These are phyloP conservation scores for Hoplodrina blanda DNA, from an alignment of 2,888 invertebrate species.

Conservation along the genomic window DNA sequence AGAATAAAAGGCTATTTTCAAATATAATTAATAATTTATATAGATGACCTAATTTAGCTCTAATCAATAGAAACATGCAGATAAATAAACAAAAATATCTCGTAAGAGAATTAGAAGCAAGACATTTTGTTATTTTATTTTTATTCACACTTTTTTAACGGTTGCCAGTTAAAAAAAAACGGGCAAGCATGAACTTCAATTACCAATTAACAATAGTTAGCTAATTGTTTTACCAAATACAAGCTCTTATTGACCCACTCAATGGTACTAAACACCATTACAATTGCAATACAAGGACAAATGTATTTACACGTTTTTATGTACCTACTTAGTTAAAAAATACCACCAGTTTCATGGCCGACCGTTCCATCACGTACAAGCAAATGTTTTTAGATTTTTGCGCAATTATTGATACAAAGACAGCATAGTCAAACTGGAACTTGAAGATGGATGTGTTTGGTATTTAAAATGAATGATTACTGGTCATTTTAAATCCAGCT, in stretches of 20 bases:
- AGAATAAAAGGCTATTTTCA: too few relatives aligned
- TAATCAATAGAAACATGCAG: background rate
- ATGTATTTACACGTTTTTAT: slow-evolving; percentile 49
- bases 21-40: too few relatives aligned
- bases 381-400: slow-evolving; percentile 38
- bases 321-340: slow-evolving; percentile 41
- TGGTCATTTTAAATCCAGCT: background rate
- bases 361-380: slow-evolving; percentile 56
- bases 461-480: slow-evolving; percentile 1
- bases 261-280: slow-evolving; percentile 39
- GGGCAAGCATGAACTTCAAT: slow-evolving; percentile 43
- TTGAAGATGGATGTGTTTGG: slow-evolving; percentile 2
- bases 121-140: background rate
- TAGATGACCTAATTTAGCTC: background rate
- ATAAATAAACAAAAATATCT: background rate
- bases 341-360: slow-evolving; percentile 54
- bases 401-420: slow-evolving; percentile 22
- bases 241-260: slow-evolving; percentile 26
- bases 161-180: slow-evolving; percentile 3
- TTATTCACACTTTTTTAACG: background rate
- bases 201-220: slow-evolving; percentile 50
- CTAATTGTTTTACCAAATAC: slow-evolving; percentile 48
- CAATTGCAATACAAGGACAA: slow-evolving; percentile 50
- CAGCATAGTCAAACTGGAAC: background rate
- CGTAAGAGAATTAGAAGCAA: background rate